Percentiles rank a stretch among this genome's conserved stretches.
These are phyloP conservation scores for Meteorus colon DNA, from an alignment of 2,888 invertebrate species.

Conservation along the genomic window DNA sequence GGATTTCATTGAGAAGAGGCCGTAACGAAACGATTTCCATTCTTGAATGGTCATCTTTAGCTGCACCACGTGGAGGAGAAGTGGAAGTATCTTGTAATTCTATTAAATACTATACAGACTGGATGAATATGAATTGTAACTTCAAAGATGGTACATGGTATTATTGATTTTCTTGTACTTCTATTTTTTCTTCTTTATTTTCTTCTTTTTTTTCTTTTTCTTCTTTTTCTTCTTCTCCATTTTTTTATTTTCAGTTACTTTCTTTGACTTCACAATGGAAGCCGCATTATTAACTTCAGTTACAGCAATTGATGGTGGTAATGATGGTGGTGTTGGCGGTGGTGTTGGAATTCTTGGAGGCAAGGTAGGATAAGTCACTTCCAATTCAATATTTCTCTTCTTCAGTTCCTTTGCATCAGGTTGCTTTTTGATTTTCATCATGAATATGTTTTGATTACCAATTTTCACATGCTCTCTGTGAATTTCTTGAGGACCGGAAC, in stretches of 20 bases:
- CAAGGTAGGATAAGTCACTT: conserved; percentile 65
- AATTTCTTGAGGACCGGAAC: conserved; percentile 59
- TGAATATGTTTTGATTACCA: conserved; percentile 62
- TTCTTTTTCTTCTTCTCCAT: conserved; percentile 36
- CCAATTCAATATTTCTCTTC: conserved; percentile 65
- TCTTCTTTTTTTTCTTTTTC: not conserved
- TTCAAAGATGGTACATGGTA: not conserved
- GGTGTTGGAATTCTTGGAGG: conserved; percentile 48
- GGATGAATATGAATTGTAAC: conserved; percentile 45
- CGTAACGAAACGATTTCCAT: conserved; percentile 65
- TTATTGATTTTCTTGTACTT: not conserved
- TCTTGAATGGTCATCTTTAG: conserved; percentile 50
- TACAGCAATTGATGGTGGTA: not conserved
- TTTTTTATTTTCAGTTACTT: conserved; percentile 32
- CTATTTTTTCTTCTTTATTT: conserved; percentile 2
- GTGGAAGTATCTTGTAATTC: conserved; percentile 36
- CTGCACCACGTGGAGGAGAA: conserved; percentile 36
- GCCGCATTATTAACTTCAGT: not conserved
- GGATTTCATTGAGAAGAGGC: conserved; percentile 56
- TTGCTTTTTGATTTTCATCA: conserved; percentile 65
- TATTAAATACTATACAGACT: conserved; percentile 44
- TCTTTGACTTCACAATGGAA: conserved; percentile 9
- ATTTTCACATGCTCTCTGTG: conserved; percentile 64
- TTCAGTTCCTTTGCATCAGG: conserved; percentile 51
- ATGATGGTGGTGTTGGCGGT: conserved; percentile 34